Base-by-base conservation (phyloP, 2,113 vertebrate species). In the Proteles cristata region DNA sequence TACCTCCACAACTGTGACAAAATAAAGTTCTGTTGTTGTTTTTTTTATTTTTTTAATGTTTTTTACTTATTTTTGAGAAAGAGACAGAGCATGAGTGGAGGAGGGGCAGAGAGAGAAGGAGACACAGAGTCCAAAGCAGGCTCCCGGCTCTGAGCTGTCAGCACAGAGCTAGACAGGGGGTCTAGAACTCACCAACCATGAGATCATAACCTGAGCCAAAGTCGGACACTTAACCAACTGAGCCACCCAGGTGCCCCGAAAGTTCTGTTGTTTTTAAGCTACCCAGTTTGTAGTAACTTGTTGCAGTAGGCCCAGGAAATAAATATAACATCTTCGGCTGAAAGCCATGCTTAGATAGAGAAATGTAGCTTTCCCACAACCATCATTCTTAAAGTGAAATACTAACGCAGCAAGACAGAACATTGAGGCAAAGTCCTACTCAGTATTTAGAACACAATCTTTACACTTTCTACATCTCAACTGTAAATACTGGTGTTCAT, bases 331-430 rank as follows among this genome's bases (percentile, higher is more conserved):
- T 89, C 79, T 93, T 21, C 48, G 53, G 92, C 48, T 35, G 35
- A 82, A 92, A 74, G 53, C 69, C 73, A 77, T 43, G 65, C 63
- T 4, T 66, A 53, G 48, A 81, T 50, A 58, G 43, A 85, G 90
- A 88, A 85, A 94, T 96, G 31, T 0, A 84, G 65, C 53, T 48
- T 96, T 93, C 45, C 90, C 35, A 4, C 11, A 55, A 88, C 39
- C n/a, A 6, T 11, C 53, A 69, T 61, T 87, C 53, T 45, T 69
- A 35, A 65, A 39, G 45, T 73, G 74, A 92, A 95, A 77, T 53
- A 71, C 16, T 16, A 85, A 79, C 0, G 2, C 28, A 43, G 35
- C 31, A 80, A 84, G 90, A 15, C 0, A 39, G 0, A 17, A 2
- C 1, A 8, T 61, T 8, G 1, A n/a, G 9, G 11, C 55, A 76